These are phyloP conservation scores for Saturnia japonica DNA, from an alignment of 2,888 invertebrate genomes.

Conservation along the genomic window DNA sequence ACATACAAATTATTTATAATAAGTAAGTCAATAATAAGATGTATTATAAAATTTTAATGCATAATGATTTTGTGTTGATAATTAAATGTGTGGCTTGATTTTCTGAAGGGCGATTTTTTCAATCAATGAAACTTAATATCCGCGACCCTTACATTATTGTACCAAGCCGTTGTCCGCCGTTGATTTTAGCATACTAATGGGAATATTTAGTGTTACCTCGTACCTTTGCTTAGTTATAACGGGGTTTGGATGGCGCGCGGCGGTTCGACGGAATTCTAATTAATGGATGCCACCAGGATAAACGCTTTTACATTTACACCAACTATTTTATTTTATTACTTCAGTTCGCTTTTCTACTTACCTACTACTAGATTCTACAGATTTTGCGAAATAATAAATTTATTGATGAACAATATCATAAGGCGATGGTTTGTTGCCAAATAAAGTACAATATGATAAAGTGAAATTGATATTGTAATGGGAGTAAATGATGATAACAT, in stretches of 20 bases:
- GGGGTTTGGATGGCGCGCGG: constrained; percentile 44
- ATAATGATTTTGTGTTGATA: no score
- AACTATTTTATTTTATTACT: neutral
- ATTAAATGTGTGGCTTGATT: no score
- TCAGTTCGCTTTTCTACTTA: neutral
- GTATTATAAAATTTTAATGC: no score
- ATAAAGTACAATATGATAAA: no score
- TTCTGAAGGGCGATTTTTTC: neutral
- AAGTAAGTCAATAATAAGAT: no score
- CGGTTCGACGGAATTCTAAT: constrained; percentile 44
- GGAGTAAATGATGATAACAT: no score
- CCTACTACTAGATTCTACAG: no score
- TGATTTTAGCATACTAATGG: constrained; percentile 62
- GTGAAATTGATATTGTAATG: no score
- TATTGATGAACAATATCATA: neutral
- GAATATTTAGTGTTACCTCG: constrained; percentile 45
- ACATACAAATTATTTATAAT: no score
- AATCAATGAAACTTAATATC: neutral
- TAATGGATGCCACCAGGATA: constrained; percentile 29
- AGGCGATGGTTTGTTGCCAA: no score
- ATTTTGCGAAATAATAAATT: no score
- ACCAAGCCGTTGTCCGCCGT: constrained; percentile 36
- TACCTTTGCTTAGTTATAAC: constrained; percentile 49
- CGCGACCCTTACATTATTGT: constrained; percentile 16
- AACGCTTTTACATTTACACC: neutral